Base-by-base conservation (phyloP, 2,113 vertebrate genomes). In the Elephantulus edwardii region DNA sequence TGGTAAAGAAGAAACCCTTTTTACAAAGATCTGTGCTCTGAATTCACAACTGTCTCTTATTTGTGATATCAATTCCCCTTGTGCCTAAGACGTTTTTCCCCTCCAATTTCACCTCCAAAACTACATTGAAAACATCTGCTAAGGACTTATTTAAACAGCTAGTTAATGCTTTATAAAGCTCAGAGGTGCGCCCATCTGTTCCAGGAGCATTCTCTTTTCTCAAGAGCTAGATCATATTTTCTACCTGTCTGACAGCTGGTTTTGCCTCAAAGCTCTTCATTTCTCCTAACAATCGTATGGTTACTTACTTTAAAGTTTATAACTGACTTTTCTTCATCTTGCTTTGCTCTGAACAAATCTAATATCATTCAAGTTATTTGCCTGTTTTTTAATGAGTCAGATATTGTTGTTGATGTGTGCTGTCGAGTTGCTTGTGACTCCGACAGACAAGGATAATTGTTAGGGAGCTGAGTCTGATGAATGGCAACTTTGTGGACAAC, bases 91-190 rank as follows among this genome's bases (percentile, higher is more conserved):
- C 88, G 93, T 95, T 93, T 66, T 79, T 89, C 93, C 85, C 82
- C 85, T 80, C 54, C 86, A 95, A n/a, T 93, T 95, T 95, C 91
- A 96, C 95, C 96, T 96, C 94, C 87, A 96, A 96, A 96, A 95
- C 75, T 93, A 88, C 92, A 92, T 74, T 96, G 95, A 85, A 90
- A 94, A 96, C 95, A 96, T 95, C 95, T 96, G 96, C 90, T 95
- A 54, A 95, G 93, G 92, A 93, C 93, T 96, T 96, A 96, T 96
- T 96, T 96, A 95, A 96, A 95, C 92, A 96, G 88, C 95, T 95
- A 96, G 95, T 95, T 95, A 95, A 96, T 96, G 93, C 96, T 95
- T 96, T 96, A 88, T 95, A 95, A 95, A 95, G 91, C 95, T 95
- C 91, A 81, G 95, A 96, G 94, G 95, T 88, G 60, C 7, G 12